A percentile compares a stretch with the other conserved stretches of the same genome.
These are phyloP conservation scores for Spatulosminthurus flaviceps DNA, from an alignment of 2,888 invertebrate species.

Conservation along the genomic window DNA sequence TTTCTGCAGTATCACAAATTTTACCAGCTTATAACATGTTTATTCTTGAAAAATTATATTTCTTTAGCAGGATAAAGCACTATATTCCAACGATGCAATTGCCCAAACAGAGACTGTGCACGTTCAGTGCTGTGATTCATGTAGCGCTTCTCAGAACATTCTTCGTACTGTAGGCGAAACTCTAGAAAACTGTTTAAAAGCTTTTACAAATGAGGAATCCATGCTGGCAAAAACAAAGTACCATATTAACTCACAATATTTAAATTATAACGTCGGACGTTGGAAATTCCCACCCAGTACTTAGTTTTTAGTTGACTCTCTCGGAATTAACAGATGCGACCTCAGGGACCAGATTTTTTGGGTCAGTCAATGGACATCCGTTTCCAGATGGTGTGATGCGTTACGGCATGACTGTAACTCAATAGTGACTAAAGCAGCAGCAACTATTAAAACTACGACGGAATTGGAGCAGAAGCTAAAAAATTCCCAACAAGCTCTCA, in stretches of 20 bases:
- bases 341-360: conserved; percentile 41
- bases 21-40: background rate
- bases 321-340: conserved; percentile 27
- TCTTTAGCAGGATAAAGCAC: conserved; percentile 34
- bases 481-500: conserved; percentile 28
- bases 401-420: conserved; percentile 35
- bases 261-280: too few relatives aligned
- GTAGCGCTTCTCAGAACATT: conserved; percentile 31
- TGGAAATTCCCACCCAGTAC: background rate
- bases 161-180: conserved; percentile 40
- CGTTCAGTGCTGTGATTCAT: conserved; percentile 41
- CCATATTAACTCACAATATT: background rate
- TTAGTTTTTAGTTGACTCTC: too few relatives aligned
- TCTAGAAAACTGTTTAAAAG: conserved; percentile 34
- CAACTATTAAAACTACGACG: background rate
- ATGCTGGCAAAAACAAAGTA: conserved; percentile 46
- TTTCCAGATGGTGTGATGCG: conserved; percentile 45
- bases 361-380: conserved; percentile 44
- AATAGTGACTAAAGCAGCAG: conserved; percentile 24
- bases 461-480: conserved; percentile 37
- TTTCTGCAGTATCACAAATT: background rate
- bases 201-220: conserved; percentile 38
- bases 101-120: conserved; percentile 36
- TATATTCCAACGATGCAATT: conserved; percentile 29
- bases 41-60: background rate